Conservation (phyloP, 1,140 invertebrate genomes). For the Calycopis cecrops region DNA sequence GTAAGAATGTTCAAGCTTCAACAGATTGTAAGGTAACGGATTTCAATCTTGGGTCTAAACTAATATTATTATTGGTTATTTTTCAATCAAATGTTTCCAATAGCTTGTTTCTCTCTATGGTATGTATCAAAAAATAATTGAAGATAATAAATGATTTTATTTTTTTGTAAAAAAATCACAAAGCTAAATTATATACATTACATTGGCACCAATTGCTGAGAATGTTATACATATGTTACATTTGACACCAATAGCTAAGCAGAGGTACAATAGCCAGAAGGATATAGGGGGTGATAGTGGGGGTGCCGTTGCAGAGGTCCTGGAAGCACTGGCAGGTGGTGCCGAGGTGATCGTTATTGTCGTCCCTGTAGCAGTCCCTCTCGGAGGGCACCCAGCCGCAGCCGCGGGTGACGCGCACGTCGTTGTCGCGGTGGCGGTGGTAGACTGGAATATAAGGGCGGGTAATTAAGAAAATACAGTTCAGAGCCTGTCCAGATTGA, state of each 20-base stretch:
- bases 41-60: too few species aligned
- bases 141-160: too few species aligned
- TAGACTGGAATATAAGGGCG: conserved; percentile 39
- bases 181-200: too few species aligned
- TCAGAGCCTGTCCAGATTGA: too few species aligned
- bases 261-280: conserved; percentile 19
- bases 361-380: conserved; percentile 66
- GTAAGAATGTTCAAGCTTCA: too few species aligned
- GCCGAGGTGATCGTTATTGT: conserved; percentile 74
- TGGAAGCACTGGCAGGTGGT: conserved; percentile 73
- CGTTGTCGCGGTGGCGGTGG: conserved; percentile 36
- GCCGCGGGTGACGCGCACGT: conserved; percentile 66
- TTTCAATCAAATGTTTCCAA: too few species aligned
- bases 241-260: conserved; percentile 34
- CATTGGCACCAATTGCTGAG: conserved; percentile 36
- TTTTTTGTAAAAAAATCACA: too few species aligned
- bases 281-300: conserved; percentile 19
- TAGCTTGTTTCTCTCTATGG: too few species aligned
- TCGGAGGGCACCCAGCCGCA: conserved; percentile 70
- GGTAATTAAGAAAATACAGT: not conserved
- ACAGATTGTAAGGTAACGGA: too few species aligned
- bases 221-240: too few species aligned
- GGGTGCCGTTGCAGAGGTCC: conserved; percentile 70
- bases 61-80: too few species aligned
- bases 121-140: too few species aligned